Evolutionary conservation across 2,888 invertebrate genomes (phyloP), one percentile per base, ranked within the genome.

Genomic region (Lithodes maja): DNA sequence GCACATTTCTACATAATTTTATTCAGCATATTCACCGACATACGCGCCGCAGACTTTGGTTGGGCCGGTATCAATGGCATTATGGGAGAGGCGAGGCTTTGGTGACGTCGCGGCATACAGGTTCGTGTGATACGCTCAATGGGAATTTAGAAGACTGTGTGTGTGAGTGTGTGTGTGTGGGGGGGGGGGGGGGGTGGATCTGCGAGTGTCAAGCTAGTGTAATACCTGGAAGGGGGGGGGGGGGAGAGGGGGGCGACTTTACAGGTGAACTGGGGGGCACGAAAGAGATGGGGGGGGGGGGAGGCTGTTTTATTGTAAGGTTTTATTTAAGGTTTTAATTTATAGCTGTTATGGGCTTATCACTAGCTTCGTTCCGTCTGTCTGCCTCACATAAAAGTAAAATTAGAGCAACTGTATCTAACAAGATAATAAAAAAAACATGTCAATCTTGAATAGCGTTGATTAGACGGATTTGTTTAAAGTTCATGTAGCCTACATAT

Each of bases 1-100:
- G 17, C 74, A 77, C 84, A 84, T 77, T 77, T 55, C 77, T 84
- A n/a, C 75, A 55, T 84, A 84, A 77, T 84, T 83, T 75, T 84
- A 61, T 84, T 83, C 74, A 74, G 68, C 68, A 61, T 15, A 61
- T 12, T n/a, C 71, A 71, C 71, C 54, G 9, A 75, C n/a, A 69
- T 55, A n/a, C 17, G 55, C 49, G 33, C 33, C 33, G 15, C 84
- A 55, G 55, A 53, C 49, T 71, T 75, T 33, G 77, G 12, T 50
- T 71, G 71, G n/a, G n/a, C n/a, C 71, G 12, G 17, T 71, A 71
- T 71, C 71, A 71, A 71, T 71, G 71, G 71, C 71, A 17, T 12
- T 71, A 61, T 81, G 61, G 55, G 81, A 33, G 17, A 53, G 53
- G 79, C 7, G 77, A 5, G 77, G 71, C 79, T 79, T 54, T 61